A percentile compares a stretch with the other conserved stretches of the same genome.
Evolutionary conservation across 2,797 vertebrate species (phyloP).

Genomic region (Tamandua tetradactyla): DNA sequence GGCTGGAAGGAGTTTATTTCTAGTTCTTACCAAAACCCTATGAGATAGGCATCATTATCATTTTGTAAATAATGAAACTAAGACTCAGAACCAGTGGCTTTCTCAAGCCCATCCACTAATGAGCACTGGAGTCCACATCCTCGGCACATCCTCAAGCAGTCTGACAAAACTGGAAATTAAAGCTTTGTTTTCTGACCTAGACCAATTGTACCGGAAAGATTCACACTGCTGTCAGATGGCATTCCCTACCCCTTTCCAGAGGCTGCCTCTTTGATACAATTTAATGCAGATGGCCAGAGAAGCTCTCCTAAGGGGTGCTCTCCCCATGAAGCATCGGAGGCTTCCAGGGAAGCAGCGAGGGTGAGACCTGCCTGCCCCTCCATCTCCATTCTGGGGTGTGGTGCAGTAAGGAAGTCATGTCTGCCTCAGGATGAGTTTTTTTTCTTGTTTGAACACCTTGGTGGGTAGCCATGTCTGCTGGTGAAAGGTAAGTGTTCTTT

Average conservation of each 20-base stretch:
- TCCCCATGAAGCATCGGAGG: neutral
- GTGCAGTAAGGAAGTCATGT: neutral
- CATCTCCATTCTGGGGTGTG: neutral
- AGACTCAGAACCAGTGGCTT: neutral
- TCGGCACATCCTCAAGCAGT: neutral
- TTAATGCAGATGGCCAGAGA: neutral
- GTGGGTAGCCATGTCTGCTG: neutral
- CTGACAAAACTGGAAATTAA: neutral
- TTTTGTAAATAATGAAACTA: neutral
- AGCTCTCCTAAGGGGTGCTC: neutral
- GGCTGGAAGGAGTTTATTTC: neutral
- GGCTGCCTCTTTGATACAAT: neutral
- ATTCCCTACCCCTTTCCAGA: neutral
- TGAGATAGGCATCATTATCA: too few species aligned
- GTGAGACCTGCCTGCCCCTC: rapidly evolving
- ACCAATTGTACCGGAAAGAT: neutral
- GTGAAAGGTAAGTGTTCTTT: neutral
- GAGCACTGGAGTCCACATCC: neutral
- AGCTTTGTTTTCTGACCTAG: neutral
- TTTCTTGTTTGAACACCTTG: neutral
- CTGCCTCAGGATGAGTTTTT: neutral
- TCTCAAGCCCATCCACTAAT: neutral
- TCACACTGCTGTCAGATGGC: neutral
- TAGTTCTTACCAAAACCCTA: neutral
- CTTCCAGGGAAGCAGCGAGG: neutral